A percentile compares a stretch with the other conserved stretches of the same genome.
Conservation (phyloP, 2,113 vertebrate genomes). For the Felis chaus region DNA sequence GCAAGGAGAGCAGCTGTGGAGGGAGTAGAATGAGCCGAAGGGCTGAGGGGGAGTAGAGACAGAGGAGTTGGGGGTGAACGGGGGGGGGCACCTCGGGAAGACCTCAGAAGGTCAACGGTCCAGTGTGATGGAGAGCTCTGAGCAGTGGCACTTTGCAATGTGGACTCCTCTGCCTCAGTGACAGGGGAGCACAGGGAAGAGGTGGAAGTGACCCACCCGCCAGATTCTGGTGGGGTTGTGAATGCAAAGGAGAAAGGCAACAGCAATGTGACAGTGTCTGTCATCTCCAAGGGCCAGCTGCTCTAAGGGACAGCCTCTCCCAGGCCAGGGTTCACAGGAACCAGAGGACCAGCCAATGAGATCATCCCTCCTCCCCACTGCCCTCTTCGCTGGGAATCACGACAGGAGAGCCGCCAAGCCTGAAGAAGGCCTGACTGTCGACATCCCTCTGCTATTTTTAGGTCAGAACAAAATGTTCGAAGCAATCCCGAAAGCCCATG, state of each 20-base stretch:
- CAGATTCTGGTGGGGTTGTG: not conserved
- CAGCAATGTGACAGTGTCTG: not conserved
- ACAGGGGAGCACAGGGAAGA: not conserved
- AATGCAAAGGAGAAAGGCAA: fast-evolving
- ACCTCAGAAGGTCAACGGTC: not conserved
- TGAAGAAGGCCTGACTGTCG: not conserved
- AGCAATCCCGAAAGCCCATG: fast-evolving
- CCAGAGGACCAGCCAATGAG: not conserved
- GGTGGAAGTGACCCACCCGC: fast-evolving
- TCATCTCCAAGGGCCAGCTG: not conserved
- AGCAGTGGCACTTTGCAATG: not conserved
- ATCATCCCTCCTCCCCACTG: fast-evolving
- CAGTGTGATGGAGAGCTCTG: too few species aligned
- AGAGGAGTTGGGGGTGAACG: not conserved
- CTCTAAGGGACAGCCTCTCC: not conserved
- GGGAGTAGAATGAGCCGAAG: not conserved
- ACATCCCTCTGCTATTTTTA: not conserved
- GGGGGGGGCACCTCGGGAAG: not conserved
- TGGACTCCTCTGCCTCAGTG: fast-evolving
- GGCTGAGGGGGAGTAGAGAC: not conserved
- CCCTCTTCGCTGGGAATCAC: not conserved
- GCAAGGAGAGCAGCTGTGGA: not conserved
- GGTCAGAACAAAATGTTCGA: not conserved
- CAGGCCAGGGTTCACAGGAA: not conserved
- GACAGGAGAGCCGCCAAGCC: not conserved